phyloP scores from a whole-genome alignment of 2,888 invertebrate genomes.

The Apotomis capreana region DNA sequence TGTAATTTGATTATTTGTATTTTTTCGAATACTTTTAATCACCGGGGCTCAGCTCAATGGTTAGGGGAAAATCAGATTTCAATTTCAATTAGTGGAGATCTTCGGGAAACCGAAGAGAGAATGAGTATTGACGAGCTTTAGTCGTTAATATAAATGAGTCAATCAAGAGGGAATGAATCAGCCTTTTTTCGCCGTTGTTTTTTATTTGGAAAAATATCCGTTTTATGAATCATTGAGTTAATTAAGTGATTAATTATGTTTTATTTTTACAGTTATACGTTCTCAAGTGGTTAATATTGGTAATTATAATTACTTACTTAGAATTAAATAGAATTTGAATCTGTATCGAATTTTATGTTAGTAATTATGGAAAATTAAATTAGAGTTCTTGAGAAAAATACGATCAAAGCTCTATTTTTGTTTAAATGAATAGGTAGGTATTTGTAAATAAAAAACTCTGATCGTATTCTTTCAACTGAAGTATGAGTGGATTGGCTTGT shows the following conservation, averaged over 20 bases:
- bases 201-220: conserved; percentile 3
- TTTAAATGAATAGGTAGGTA: no score
- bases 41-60: conserved; percentile 66
- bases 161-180: conserved; percentile 66
- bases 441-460: no score
- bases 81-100: conserved; percentile 82
- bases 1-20: conserved; percentile 85
- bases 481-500: no score
- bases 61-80: conserved; percentile 80
- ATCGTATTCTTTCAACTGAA: no score
- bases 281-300: no score
- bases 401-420: no score
- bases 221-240: conserved; percentile 16
- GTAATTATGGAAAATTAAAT: no score
- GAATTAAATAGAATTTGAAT: no score
- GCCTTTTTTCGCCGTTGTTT: conserved; percentile 55
- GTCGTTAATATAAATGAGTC: conserved; percentile 78
- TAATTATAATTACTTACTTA: no score
- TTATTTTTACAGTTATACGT: background rate
- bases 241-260: conserved; percentile 1
- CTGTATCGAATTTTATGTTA: no score
- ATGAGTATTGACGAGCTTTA: conserved; percentile 79
- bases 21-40: conserved; percentile 83
- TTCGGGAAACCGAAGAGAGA: conserved; percentile 74
- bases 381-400: no score